These are phyloP conservation scores for Apodemus agrarius DNA, from an alignment of 2,797 vertebrate species.

Conservation along the genomic window DNA sequence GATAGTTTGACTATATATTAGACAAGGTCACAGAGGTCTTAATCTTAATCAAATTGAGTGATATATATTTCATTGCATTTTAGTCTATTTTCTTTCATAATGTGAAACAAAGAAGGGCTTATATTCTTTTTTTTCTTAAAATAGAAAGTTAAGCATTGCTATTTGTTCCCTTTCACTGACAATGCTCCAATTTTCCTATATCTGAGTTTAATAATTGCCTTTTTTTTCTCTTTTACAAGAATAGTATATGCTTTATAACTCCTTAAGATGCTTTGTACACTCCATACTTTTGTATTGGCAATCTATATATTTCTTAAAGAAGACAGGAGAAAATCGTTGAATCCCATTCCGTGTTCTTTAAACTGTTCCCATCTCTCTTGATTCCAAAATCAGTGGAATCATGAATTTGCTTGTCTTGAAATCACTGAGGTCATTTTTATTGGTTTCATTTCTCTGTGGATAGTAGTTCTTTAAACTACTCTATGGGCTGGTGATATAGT, in stretches of 20 bases:
- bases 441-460: background rate
- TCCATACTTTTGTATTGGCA: background rate
- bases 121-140: background rate
- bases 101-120: background rate
- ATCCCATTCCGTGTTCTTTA: background rate
- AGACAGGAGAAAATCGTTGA: background rate
- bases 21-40: background rate
- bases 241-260: background rate
- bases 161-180: background rate
- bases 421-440: background rate
- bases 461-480: background rate
- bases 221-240: background rate
- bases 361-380: background rate
- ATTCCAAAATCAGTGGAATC: background rate
- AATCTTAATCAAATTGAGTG: background rate
- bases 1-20: background rate
- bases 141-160: background rate
- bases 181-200: background rate
- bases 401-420: conserved; percentile 1
- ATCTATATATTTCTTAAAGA: background rate
- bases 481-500: background rate
- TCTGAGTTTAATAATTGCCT: background rate
- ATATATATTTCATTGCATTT: background rate
- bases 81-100: background rate
- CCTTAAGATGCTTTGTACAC: background rate